Evolutionary conservation across 2,113 vertebrate genomes (phyloP), one percentile per base, ranked within the genome.

Genomic region (Theropithecus gelada): DNA sequence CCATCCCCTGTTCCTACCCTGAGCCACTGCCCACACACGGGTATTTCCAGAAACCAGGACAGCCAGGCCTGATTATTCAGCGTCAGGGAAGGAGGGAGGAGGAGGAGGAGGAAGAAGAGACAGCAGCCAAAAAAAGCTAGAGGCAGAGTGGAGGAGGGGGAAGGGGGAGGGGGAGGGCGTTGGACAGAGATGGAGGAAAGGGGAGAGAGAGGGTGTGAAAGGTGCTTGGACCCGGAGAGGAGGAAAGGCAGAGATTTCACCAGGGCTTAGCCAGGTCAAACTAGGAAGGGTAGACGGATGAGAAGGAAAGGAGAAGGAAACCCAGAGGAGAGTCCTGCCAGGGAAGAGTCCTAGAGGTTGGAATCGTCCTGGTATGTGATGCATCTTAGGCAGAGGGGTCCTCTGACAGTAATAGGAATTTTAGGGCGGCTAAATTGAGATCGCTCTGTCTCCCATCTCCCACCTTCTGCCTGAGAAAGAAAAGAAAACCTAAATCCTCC

Each of bases 31-130:
- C 97, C 95, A 98, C 97, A 98, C 96, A 76, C 3, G 81, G 79
- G 94, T 97, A 97, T 98, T 97, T 97, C 92, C 95, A 96, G 97
- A 98, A 98, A 98, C 92, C 96, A 98, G 97, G 98, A 98, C 97
- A 98, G 97, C 97, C 94, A 97, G 94, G 96, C 95, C 91, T 97
- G 97, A 97, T 97, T 97, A 98, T 97, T 97, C 97, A 97, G 97
- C 73, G 89, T 95, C 95, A 97, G 92, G 52, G 81, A 97, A 93
- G 92, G 87, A 97, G 96, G 96, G 75, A 96, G 83, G 89, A 84
- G 92, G 82, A 92, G 97, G 85, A 95, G 20, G 82, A 70, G n/a
- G 22, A 22, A 50, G 48, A 81, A 97, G 84, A 96, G 93, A 92
- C 81, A 96, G 94, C 50, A 95, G 97, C 95, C 96, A 97, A 97